Evolutionary conservation across 2,113 vertebrate species (phyloP), one percentile per base, ranked within the genome.

Genomic region (Pongo pygmaeus): DNA sequence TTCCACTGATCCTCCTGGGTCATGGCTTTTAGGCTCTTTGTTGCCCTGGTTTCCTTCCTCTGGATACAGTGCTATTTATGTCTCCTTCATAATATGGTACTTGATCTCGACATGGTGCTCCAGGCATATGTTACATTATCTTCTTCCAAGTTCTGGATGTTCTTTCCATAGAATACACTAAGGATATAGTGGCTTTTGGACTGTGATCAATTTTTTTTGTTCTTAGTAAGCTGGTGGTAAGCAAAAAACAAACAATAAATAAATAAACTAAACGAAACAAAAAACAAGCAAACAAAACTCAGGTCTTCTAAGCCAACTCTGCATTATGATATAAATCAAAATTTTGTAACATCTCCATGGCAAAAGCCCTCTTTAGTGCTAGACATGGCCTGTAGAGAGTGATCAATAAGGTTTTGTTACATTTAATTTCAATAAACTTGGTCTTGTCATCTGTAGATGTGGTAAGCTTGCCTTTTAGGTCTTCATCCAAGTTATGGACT

Each of bases 361-460:
- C 20, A 52, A 81, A 50, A 93, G 22, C 8, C 13, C 22, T 87
- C 9, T 88, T 67, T 81, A n/a, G 14, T 85, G 23, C 8, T 77
- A n/a, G 20, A 32, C 20, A 35, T 80, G n/a, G 2, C 22, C 12
- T 50, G 27, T 14, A n/a, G 46, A 38, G 3, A 84, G 6, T 1
- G 5, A 30, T 59, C 11, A 74, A 12, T 52, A 74, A 80, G 59
- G 27, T 50, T 90, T 87, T 87, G 43, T 84, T 87, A 4, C 32
- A 74, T 86, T 92, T 93, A 84, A 75, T 96, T 93, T 59, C 11
- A 95, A 40, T 32, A 90, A 84, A 48, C 16, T 69, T 84, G 10
- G 86, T 50, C 18, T 81, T 89, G 1, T 96, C 52, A 59, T 72
- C 52, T 84, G 64, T 27, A 52, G 23, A 50, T 87, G 9, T 16